Percentiles rank a stretch among this genome's conserved stretches.
Evolutionary conservation across 2,113 vertebrate genomes (phyloP).

Genomic region (Philantomba maxwellii): DNA sequence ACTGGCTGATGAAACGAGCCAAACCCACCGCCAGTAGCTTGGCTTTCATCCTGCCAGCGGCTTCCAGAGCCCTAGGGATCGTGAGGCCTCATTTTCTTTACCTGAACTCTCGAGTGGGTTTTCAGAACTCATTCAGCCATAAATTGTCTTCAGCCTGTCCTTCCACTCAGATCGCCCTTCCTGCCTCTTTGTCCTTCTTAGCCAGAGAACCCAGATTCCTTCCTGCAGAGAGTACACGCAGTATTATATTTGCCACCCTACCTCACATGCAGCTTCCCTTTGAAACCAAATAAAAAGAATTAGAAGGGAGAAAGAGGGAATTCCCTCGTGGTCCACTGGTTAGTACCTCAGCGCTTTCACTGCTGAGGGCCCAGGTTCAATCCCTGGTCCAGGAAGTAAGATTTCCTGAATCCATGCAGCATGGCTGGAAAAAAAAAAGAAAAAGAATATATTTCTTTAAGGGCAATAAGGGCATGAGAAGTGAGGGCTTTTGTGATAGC

Average conservation of each 20-base stretch:
- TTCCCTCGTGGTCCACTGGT: neutral
- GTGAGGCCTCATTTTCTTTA: conserved; percentile 46
- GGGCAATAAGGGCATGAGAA: neutral
- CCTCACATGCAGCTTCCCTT: neutral
- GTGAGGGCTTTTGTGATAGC: neutral
- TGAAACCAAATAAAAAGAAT: neutral
- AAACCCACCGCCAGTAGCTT: neutral
- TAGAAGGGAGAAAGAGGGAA: neutral
- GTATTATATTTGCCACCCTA: neutral
- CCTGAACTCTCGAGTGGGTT: conserved; percentile 42
- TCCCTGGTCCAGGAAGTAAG: neutral
- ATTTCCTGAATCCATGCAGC: neutral
- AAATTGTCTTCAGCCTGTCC: conserved; percentile 11
- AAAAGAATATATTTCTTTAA: neutral
- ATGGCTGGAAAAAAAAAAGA: neutral
- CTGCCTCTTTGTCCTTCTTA: neutral
- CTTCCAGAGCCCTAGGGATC: conserved; percentile 9
- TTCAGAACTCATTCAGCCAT: conserved; percentile 16
- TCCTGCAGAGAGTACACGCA: neutral
- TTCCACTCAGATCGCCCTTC: neutral
- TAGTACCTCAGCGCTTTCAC: neutral
- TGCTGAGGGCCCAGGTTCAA: neutral
- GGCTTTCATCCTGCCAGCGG: neutral
- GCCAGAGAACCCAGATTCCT: conserved; percentile 1
- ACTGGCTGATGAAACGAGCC: conserved; percentile 64